A percentile compares a stretch with the other conserved stretches of the same genome.
Evolutionary conservation across 53 echinoderm and acorn worm species (phyloP).

Genomic region (Pentamera pediparva): DNA sequence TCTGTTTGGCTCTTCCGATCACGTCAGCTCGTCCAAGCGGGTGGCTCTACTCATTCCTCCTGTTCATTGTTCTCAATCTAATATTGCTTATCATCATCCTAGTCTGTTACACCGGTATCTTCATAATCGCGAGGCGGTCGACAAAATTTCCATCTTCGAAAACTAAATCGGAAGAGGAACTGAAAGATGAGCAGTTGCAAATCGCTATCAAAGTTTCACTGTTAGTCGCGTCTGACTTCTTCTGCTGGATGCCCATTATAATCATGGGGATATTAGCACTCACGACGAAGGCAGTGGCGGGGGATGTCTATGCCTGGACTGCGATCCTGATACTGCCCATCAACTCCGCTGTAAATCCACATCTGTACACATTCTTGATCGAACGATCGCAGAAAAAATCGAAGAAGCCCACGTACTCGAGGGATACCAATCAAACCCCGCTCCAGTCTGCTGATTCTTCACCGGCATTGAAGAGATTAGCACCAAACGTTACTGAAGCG

Average conservation of each 20-base stretch:
- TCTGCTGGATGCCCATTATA: conserved; percentile 29
- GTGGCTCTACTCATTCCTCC: conserved; percentile 70
- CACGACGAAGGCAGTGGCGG: not conserved
- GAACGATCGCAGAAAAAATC: not conserved
- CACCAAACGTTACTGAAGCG: not conserved
- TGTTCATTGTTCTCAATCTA: conserved; percentile 13
- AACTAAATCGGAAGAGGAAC: not conserved
- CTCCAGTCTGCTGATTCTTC: not conserved
- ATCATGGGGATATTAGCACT: conserved; percentile 17
- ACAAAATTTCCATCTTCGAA: conserved; percentile 13
- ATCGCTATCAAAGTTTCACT: conserved; percentile 14
- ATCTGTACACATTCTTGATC: conserved; percentile 18
- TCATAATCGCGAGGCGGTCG: conserved; percentile 67
- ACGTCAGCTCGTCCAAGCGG: conserved; percentile 61
- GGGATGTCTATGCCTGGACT: conserved; percentile 23
- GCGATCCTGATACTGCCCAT: conserved; percentile 11
- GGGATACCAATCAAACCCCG: not conserved
- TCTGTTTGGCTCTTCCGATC: conserved; percentile 82
- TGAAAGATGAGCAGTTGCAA: conserved; percentile 14
- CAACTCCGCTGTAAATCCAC: conserved; percentile 21
- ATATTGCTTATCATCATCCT: conserved; percentile 61
- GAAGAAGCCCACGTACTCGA: not conserved
- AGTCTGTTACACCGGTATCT: conserved; percentile 72
- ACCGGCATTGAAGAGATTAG: not conserved
- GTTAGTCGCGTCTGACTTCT: conserved; percentile 3